Evolutionary conservation across 2,113 vertebrate genomes (phyloP).

Genomic region (Microtus ochrogaster): DNA sequence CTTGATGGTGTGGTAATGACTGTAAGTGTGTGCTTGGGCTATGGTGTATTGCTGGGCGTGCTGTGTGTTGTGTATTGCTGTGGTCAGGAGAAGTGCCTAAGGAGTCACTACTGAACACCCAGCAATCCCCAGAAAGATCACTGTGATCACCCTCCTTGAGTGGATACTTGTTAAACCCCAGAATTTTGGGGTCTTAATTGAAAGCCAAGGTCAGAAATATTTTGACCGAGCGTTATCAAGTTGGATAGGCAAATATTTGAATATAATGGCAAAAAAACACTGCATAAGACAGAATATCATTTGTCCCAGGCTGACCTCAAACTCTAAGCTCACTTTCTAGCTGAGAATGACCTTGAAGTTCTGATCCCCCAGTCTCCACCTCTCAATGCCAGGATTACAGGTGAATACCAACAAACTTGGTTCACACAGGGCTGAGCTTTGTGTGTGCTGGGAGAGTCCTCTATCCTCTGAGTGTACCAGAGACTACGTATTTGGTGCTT

Average conservation of each 20-base stretch:
- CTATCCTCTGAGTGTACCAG: background rate
- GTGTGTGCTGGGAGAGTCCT: background rate
- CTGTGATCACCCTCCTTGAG: too few relatives aligned
- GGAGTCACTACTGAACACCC: background rate
- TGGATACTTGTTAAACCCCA: too few relatives aligned
- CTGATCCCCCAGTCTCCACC: background rate
- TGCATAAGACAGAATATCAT: background rate
- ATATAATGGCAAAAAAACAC: background rate
- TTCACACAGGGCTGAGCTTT: background rate
- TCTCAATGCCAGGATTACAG: background rate
- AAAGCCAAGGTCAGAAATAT: too few relatives aligned
- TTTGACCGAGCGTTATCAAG: background rate
- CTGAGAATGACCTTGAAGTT: background rate
- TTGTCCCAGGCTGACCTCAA: background rate
- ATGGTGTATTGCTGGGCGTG: background rate
- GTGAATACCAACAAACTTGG: background rate
- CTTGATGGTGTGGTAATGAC: background rate
- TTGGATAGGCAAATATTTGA: background rate
- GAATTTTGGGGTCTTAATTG: too few relatives aligned
- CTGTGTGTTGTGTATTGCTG: too few relatives aligned
- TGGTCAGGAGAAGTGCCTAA: background rate
- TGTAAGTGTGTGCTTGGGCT: background rate
- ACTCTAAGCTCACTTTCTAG: background rate
- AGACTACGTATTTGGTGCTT: background rate
- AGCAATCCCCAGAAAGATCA: too few relatives aligned